Percentiles rank a stretch among this genome's conserved stretches.
Conservation (phyloP, 2,113 vertebrate genomes). For the Lipophrys pholis region DNA sequence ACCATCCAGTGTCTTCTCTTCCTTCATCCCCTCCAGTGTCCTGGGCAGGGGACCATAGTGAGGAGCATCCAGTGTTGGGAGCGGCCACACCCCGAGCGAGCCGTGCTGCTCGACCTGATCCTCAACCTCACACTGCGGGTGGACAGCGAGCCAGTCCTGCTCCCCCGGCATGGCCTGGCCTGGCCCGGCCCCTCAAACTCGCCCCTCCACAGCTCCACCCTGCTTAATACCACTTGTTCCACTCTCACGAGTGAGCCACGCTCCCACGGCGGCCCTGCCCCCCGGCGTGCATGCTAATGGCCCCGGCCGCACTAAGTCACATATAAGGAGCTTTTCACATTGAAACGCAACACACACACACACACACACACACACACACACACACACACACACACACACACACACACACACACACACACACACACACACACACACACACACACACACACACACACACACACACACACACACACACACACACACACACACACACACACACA, state of each 20-base stretch:
- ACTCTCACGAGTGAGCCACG: conserved; percentile 41
- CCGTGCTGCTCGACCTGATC: conserved; percentile 20
- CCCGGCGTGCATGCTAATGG: conserved; percentile 80
- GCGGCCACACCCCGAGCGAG: conserved; percentile 46
- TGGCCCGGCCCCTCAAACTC: conserved; percentile 31
- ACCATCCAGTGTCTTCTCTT: conserved; percentile 82
- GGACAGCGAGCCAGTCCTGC: conserved; percentile 28
- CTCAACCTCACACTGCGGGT: conserved; percentile 13
- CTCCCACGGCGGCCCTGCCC: conserved; percentile 19
- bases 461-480: conserved; percentile 9
- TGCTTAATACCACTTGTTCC: conserved; percentile 60
- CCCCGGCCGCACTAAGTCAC: conserved; percentile 71
- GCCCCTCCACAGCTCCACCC: conserved; percentile 65
- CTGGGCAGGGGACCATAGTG: conserved; percentile 48
- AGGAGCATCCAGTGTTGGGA: conserved; percentile 50
- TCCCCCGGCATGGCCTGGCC: conserved; percentile 4
- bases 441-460: conserved; percentile 17
- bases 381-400: conserved; percentile 9
- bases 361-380: no score
- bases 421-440: conserved; percentile 7
- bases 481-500: conserved; percentile 4
- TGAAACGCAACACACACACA: conserved; percentile 67
- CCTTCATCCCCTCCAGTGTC: conserved; percentile 79
- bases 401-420: conserved; percentile 4
- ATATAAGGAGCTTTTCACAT: conserved; percentile 85